Base-by-base conservation (phyloP, 1,140 invertebrate genomes). In the Hyles euphorbiae region DNA sequence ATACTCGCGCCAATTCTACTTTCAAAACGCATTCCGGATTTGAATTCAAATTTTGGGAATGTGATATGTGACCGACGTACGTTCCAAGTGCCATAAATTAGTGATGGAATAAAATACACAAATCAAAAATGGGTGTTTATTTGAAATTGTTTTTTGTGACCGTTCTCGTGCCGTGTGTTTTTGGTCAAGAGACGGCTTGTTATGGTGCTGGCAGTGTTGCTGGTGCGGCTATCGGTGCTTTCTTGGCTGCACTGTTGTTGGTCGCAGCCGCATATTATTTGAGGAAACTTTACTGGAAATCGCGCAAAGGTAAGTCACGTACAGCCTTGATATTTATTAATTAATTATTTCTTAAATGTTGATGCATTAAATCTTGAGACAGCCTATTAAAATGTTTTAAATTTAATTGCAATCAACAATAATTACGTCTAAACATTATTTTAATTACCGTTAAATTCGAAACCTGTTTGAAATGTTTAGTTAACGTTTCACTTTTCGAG, bases 231-330 rank as follows among this genome's bases (percentile, higher is more conserved):
- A 78, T 89, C 52, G 87, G 87, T 73, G 83, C 82, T 61, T 89
- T 89, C 58, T 67, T 89, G 56, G 84, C 75, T 51, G 87, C 84
- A 54, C 72, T 88, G 36, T 66, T 88, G 53, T 65, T 88, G 58
- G 76, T 87, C 11, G 83, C 74, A 46, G 82, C 76, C 11, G 76
- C 69, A 44, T 87, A 81, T 75, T 87, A 87, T 68, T 68, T 88
- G 57, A 86, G 84, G 65, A 86, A 82, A 72, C 69, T 83, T 56
- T 88, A 87, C 76, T 88, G 83, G 83, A 88, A 87, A 70, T 85
- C 83, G 34, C 81, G 81, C 51, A 84, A 88, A 88, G 86, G 86
- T 88, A 78, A 76, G 81, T 63, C 47, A 58, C 49, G 47, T 48
- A 47, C 12, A 48, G 22, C 7, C 47, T 12, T 3, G 3, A 10